Base-by-base conservation (phyloP, 2,888 invertebrate species). In the Anthophora plumipes region DNA sequence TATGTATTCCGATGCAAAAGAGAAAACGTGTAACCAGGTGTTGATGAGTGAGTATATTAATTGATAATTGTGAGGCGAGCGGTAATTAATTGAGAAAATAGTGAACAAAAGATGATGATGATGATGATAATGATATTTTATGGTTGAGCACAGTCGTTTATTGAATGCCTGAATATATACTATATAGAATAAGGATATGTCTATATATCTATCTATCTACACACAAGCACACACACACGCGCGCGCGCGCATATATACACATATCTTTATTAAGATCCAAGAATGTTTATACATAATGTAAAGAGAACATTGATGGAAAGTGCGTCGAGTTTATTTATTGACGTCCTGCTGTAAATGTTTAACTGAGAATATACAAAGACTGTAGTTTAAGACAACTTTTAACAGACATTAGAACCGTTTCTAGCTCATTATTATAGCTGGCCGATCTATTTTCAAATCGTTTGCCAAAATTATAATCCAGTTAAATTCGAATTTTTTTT, bases 361-460 rank as follows among this genome's bases (percentile, higher is more conserved):
- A 89, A 83, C 87, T 83, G 86, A 31, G 31, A 31, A 89, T 91
- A 89, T 89, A 92, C 89, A 90, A 89, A 91, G 91, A 90, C 91
- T 92, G 91, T 92, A 92, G 92, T 91, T 91, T 92, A 91, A 92
- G 91, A 89, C 90, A 90, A 91, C 90, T 92, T 91, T 91, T 90
- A 91, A 91, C 90, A 90, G 90, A 91, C 88, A 90, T 88, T 88
- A 89, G 87, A 88, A 91, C 89, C 90, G 89, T 89, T 89, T 75
- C 73, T 88, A 88, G 84, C 76, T 88, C 77, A 72, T 78, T 76
- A 59, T 54, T 75, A 75, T 83, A 81, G 86, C 84, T 54, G 75
- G 63, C 50, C 57, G 82, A 85, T 73, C 73, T 77, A 72, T 85
- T 78, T 31, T 85, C 85, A 80, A 86, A 80, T 87, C 82, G 80